Conservation (phyloP, 1,140 invertebrate species). For the Leucophenga varia region DNA sequence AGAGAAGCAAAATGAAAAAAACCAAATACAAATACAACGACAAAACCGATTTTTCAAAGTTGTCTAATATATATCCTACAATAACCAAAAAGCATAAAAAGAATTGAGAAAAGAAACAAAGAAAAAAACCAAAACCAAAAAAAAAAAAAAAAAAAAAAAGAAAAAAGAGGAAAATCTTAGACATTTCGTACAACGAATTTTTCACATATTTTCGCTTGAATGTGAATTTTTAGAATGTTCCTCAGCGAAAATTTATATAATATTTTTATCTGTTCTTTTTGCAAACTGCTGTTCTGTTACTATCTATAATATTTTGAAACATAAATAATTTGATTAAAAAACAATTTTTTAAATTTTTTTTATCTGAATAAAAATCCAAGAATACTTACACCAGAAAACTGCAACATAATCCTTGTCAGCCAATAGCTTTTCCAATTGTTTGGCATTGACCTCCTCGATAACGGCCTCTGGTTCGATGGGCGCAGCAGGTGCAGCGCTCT, state of each 20-base stretch:
- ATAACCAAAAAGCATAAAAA: conserved; percentile 18
- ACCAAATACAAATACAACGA: conserved; percentile 19
- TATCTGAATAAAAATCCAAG: neutral
- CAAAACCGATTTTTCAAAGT: conserved; percentile 33
- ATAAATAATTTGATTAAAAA: conserved; percentile 25
- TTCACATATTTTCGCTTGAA: conserved; percentile 54
- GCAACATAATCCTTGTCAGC: conserved; percentile 90
- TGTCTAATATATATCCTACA: conserved; percentile 35
- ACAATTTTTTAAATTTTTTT: neutral
- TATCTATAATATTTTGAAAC: conserved; percentile 40
- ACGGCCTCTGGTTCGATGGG: conserved; percentile 65
- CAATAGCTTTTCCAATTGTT: conserved; percentile 84
- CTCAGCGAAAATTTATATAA: conserved; percentile 52
- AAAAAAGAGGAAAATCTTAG: conserved; percentile 45
- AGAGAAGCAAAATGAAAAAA: too few species aligned
- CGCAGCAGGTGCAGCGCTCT: conserved; percentile 29
- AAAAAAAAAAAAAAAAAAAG: conserved; percentile 21
- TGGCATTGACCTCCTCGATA: conserved; percentile 89
- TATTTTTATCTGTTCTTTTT: too few species aligned
- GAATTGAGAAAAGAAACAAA: conserved; percentile 18
- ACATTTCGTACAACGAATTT: conserved; percentile 52
- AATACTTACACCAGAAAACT: conserved; percentile 90
- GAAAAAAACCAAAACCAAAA: neutral
- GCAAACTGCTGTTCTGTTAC: conserved; percentile 50
- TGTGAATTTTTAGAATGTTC: conserved; percentile 54